These are phyloP conservation scores for Pterobdella sp. DNA, from an alignment of 2,888 invertebrate species.

Conservation along the genomic window DNA sequence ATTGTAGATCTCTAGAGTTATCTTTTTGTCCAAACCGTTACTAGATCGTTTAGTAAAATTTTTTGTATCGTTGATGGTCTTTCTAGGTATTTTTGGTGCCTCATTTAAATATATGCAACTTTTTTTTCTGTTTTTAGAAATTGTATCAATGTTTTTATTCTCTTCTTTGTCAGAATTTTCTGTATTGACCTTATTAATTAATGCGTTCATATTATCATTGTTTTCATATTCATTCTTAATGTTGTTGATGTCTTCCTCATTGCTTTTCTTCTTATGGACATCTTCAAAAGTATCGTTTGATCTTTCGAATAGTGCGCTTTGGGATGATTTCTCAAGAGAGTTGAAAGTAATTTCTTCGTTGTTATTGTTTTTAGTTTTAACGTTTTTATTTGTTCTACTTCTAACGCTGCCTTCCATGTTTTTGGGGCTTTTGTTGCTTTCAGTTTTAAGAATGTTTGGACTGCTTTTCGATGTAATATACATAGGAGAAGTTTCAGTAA, in stretches of 20 bases:
- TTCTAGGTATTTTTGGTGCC: too few species aligned
- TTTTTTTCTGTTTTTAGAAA: too few species aligned
- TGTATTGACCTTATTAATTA: not conserved
- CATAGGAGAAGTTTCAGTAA: not conserved
- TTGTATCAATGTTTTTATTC: too few species aligned
- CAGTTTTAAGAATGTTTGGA: not conserved
- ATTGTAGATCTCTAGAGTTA: too few species aligned
- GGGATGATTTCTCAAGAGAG: not conserved
- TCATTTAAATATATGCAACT: too few species aligned
- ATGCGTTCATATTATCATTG: not conserved
- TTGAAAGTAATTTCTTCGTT: not conserved
- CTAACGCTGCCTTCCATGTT: not conserved
- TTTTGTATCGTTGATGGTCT: too few species aligned
- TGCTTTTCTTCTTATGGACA: not conserved
- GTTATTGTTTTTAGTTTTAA: slow-evolving; percentile 7
- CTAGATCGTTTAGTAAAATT: too few species aligned
- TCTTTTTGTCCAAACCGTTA: too few species aligned
- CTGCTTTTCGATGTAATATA: not conserved
- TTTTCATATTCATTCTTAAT: not conserved
- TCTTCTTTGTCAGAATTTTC: too few species aligned
- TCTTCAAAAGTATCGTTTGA: not conserved
- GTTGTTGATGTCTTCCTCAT: not conserved
- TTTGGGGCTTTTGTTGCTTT: not conserved
- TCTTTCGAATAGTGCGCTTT: not conserved
- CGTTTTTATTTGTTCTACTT: not conserved